A percentile compares a stretch with the other conserved stretches of the same genome.
Conservation (phyloP, 2,113 vertebrate genomes). For the Nestor notabilis region DNA sequence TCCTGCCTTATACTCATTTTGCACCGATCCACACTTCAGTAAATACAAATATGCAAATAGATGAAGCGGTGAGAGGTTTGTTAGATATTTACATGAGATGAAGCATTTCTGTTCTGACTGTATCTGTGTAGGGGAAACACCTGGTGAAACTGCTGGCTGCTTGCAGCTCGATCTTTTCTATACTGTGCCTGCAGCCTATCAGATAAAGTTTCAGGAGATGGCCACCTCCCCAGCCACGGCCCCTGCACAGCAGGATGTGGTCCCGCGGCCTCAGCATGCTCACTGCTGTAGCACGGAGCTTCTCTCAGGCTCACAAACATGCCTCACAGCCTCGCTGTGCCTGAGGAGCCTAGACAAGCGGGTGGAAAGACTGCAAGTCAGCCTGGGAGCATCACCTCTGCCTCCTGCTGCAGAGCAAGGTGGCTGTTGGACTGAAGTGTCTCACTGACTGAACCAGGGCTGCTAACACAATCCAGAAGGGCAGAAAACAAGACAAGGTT, state of each 20-base stretch:
- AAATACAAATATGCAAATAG: background rate
- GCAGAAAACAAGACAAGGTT: background rate
- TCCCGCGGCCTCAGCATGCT: background rate
- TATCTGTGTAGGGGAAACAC: background rate
- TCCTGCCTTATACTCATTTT: background rate
- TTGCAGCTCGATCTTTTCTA: background rate
- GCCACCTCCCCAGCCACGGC: background rate
- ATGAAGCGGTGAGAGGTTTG: rapidly evolving
- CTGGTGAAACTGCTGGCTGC: background rate
- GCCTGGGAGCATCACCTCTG: background rate
- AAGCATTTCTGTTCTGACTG: background rate
- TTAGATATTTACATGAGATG: background rate
- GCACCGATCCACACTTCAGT: rapidly evolving
- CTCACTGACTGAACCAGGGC: background rate
- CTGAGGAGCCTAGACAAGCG: background rate
- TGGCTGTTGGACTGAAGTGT: background rate
- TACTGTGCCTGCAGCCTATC: background rate
- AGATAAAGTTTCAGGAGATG: background rate
- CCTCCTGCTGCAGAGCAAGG: slow-evolving; percentile 38
- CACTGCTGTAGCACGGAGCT: slow-evolving; percentile 2
- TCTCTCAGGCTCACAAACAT: background rate
- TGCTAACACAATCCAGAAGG: background rate
- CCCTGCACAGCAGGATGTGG: slow-evolving; percentile 59
- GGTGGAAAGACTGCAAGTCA: background rate
- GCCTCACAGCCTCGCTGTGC: background rate